Percentiles rank a stretch among this genome's conserved stretches.
phyloP scores from a whole-genome alignment of 2,888 invertebrate species.

The Cyclophora albipunctata region DNA sequence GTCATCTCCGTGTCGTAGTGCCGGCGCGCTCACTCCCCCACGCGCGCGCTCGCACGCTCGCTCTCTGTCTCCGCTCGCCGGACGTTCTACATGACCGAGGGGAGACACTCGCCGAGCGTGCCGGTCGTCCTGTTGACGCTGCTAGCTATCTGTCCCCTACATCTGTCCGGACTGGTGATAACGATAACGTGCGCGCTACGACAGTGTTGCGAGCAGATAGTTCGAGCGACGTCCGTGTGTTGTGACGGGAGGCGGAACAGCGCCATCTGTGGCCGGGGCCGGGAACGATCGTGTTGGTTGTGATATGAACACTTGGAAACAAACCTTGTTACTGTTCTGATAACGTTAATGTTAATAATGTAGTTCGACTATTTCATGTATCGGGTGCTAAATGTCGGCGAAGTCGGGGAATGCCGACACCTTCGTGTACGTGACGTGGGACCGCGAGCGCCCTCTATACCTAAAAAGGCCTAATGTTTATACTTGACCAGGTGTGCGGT shows the following conservation, averaged over 20 bases:
- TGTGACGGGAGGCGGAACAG: conserved; percentile 20
- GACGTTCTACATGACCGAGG: conserved; percentile 17
- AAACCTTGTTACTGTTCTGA: conserved; percentile 29
- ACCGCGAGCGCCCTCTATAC: conserved; percentile 5
- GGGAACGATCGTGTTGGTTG: conserved; percentile 51
- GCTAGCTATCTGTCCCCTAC: too few relatives aligned
- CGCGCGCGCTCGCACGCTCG: conserved; percentile 15
- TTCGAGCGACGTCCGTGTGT: conserved; percentile 26
- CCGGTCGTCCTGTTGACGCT: conserved; percentile 7
- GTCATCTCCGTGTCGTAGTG: conserved; percentile 72
- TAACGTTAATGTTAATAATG: conserved; percentile 26
- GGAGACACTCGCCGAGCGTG: conserved; percentile 24
- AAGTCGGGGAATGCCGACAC: conserved; percentile 44
- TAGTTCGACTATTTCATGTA: conserved; percentile 27
- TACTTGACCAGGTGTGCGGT: conserved; percentile 44
- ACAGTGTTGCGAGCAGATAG: conserved; percentile 24
- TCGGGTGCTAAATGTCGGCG: conserved; percentile 43
- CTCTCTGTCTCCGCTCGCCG: background rate
- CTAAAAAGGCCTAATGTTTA: conserved; percentile 20
- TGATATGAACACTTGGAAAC: conserved; percentile 40
- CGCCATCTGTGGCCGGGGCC: conserved; percentile 42
- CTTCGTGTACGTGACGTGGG: conserved; percentile 28
- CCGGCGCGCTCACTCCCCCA: conserved; percentile 23
- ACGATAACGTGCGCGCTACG: background rate
- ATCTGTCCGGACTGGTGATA: background rate